These are phyloP conservation scores for Amiota mariae DNA, from an alignment of 2,888 invertebrate genomes.

Conservation along the genomic window DNA sequence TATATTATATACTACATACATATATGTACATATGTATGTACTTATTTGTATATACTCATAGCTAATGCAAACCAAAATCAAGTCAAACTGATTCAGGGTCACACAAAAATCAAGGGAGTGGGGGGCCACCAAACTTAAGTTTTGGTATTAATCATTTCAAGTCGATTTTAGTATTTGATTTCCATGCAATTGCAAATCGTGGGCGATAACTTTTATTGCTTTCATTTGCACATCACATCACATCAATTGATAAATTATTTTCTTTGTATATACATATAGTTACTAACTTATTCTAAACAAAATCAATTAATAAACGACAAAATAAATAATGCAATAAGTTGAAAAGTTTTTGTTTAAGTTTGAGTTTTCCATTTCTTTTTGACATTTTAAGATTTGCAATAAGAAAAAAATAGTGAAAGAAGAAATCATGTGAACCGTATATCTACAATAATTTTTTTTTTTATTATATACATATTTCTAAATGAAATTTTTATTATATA, in stretches of 20 bases:
- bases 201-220: neutral
- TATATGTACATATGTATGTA: too few species aligned
- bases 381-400: neutral
- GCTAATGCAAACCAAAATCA: slow-evolving; percentile 52
- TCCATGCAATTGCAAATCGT: neutral
- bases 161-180: slow-evolving; percentile 31
- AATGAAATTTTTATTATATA: too few species aligned
- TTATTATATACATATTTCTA: too few species aligned
- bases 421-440: too few species aligned
- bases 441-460: too few species aligned
- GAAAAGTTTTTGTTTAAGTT: neutral
- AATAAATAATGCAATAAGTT: slow-evolving; percentile 7
- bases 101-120: slow-evolving; percentile 43
- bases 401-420: neutral
- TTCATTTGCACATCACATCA: neutral
- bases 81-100: slow-evolving; percentile 61
- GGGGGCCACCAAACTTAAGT: slow-evolving; percentile 31
- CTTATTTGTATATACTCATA: slow-evolving; percentile 41
- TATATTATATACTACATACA: too few species aligned
- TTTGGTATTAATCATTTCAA: slow-evolving; percentile 51
- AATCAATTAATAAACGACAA: slow-evolving; percentile 9
- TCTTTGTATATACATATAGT: neutral
- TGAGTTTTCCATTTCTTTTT: too few species aligned
- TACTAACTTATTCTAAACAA: neutral
- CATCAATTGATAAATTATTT: neutral